Conservation (phyloP, 2,113 vertebrate species). For the Bostrychus sinensis region DNA sequence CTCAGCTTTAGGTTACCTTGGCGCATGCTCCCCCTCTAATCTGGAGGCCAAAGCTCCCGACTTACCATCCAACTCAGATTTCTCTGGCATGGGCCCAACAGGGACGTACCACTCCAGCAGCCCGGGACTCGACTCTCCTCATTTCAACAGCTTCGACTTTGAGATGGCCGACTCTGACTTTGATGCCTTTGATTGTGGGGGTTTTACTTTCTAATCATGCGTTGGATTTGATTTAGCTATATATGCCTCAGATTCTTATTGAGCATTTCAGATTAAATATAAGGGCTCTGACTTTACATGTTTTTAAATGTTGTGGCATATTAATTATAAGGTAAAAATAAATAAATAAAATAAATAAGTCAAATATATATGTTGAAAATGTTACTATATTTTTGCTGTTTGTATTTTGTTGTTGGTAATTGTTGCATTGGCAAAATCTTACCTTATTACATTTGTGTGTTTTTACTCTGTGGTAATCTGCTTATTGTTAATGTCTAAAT, state of each 20-base stretch:
- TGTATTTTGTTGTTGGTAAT: too few relatives aligned
- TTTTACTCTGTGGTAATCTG: too few relatives aligned
- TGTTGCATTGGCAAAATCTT: too few relatives aligned
- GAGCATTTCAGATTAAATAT: background rate
- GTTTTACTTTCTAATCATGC: constrained; percentile 76
- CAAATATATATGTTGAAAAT: too few relatives aligned
- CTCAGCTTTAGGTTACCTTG: constrained; percentile 81
- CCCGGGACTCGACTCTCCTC: constrained; percentile 63
- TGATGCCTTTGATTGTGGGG: constrained; percentile 81
- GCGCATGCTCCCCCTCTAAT: constrained; percentile 65
- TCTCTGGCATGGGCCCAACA: constrained; percentile 72
- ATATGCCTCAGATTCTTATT: too few relatives aligned
- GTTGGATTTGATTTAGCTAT: background rate
- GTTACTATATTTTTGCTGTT: too few relatives aligned
- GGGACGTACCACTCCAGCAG: constrained; percentile 61
- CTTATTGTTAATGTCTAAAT: too few relatives aligned
- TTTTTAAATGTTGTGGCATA: background rate
- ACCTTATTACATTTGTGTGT: too few relatives aligned
- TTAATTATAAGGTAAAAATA: too few relatives aligned
- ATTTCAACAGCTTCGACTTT: constrained; percentile 80
- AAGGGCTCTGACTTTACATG: constrained; percentile 4
- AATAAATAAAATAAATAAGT: too few relatives aligned
- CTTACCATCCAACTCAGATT: constrained; percentile 65
- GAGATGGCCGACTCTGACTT: constrained; percentile 82
- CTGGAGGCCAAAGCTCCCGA: constrained; percentile 65